A percentile compares a stretch with the other conserved stretches of the same genome.
phyloP scores from a whole-genome alignment of 2,797 vertebrate genomes.

The Schizopygopsis pylzovi region DNA sequence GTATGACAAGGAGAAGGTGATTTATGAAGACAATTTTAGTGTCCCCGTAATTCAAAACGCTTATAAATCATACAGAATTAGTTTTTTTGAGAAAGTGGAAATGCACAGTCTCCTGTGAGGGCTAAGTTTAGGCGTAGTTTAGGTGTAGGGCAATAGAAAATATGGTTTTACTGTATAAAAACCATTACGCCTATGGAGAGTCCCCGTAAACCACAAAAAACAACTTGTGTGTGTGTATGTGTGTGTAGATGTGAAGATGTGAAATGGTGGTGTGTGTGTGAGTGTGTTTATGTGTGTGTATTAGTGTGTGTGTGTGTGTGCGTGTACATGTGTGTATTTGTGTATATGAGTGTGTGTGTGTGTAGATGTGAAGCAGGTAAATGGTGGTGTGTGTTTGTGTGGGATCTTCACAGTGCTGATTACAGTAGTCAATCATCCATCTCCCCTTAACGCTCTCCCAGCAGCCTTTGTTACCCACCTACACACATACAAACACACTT shows the following conservation, averaged over 20 bases:
- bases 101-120: neutral
- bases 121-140: too few relatives aligned
- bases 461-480: conserved; percentile 12
- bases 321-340: neutral
- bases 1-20: too few relatives aligned
- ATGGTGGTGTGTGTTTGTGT: conserved; percentile 11
- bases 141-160: neutral
- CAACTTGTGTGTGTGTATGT: neutral
- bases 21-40: too few relatives aligned
- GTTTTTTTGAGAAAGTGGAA: neutral
- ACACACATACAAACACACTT: conserved; percentile 26
- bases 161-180: neutral
- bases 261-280: neutral
- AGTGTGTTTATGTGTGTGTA: neutral
- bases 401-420: neutral
- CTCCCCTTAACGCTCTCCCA: conserved; percentile 24
- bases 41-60: too few relatives aligned
- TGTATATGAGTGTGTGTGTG: neutral
- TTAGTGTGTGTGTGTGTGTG: too few relatives aligned
- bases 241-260: neutral
- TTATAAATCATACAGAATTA: too few relatives aligned
- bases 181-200: too few relatives aligned
- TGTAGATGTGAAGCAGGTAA: neutral
- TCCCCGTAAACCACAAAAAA: too few relatives aligned
- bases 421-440: conserved; percentile 37